These are phyloP conservation scores for Dolichomitus sp. DNA, from an alignment of 2,888 invertebrate species.

Conservation along the genomic window DNA sequence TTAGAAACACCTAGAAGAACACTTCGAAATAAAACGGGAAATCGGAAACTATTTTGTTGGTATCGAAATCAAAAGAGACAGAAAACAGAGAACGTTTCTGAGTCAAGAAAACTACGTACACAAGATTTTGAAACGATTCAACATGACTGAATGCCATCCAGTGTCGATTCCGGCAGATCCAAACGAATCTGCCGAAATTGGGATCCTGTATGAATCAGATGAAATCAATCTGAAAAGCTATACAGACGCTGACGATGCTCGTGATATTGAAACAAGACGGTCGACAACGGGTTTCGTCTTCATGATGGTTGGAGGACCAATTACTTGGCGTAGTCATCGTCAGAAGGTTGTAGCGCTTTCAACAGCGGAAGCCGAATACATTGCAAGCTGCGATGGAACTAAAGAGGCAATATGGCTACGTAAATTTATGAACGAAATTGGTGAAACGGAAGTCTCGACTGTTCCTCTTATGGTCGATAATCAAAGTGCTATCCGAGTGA, in stretches of 20 bases:
- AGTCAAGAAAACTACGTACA: slow-evolving; percentile 48
- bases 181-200: too few relatives aligned
- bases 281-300: slow-evolving; percentile 68
- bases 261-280: slow-evolving; percentile 46
- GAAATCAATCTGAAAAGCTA: slow-evolving; percentile 35
- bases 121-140: slow-evolving; percentile 50
- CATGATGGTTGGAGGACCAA: slow-evolving; percentile 59
- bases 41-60: slow-evolving; percentile 15
- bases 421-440: not conserved
- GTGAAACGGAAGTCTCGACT: not conserved
- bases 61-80: slow-evolving; percentile 14
- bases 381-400: slow-evolving; percentile 60
- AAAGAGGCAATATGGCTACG: slow-evolving; percentile 67
- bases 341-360: slow-evolving; percentile 64
- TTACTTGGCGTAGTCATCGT: slow-evolving; percentile 65
- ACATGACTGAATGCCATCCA: slow-evolving; percentile 31
- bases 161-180: slow-evolving; percentile 40
- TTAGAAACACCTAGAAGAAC: not conserved
- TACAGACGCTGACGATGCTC: slow-evolving; percentile 68
- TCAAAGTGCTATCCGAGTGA: slow-evolving; percentile 10
- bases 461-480: slow-evolving; percentile 13
- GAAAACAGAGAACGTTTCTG: not conserved
- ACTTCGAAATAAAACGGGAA: slow-evolving; percentile 6
- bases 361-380: slow-evolving; percentile 70
- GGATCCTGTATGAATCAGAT: not conserved